Conservation (phyloP, 2,888 invertebrate species). For the Pristionchus entomophagus region DNA sequence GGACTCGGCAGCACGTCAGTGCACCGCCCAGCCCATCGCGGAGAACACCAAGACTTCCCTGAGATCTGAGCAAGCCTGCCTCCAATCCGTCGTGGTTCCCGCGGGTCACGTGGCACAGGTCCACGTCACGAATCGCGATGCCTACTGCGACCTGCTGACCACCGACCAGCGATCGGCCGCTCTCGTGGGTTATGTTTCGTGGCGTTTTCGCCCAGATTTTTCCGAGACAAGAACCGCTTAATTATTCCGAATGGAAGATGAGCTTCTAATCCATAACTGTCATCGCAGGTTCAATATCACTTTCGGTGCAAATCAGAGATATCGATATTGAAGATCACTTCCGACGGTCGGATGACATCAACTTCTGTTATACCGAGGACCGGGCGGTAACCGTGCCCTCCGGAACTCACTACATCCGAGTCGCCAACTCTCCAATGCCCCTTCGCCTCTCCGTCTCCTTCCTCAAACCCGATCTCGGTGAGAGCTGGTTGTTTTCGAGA, state of each 20-base stretch:
- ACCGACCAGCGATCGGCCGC: background rate
- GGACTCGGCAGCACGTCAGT: too few relatives aligned
- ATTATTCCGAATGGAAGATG: too few relatives aligned
- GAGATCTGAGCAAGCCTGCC: background rate
- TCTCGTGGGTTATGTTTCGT: too few relatives aligned
- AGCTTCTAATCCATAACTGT: too few relatives aligned
- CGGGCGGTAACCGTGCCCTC: background rate
- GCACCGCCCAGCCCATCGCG: background rate
- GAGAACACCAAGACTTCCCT: background rate
- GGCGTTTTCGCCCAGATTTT: too few relatives aligned
- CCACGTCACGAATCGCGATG: background rate
- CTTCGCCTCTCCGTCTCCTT: background rate
- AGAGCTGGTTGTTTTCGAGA: background rate
- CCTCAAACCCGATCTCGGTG: background rate
- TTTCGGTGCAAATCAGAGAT: too few relatives aligned
- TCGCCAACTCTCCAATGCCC: background rate
- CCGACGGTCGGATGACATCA: background rate
- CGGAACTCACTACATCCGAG: background rate
- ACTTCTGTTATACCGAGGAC: background rate
- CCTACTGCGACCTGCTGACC: background rate
- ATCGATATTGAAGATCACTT: too few relatives aligned
- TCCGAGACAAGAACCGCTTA: too few relatives aligned
- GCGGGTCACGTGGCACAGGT: background rate
- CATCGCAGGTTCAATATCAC: too few relatives aligned
- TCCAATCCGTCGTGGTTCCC: background rate